Base-by-base conservation (phyloP, 1,140 invertebrate species). In the Melipona quadrifasciata region DNA sequence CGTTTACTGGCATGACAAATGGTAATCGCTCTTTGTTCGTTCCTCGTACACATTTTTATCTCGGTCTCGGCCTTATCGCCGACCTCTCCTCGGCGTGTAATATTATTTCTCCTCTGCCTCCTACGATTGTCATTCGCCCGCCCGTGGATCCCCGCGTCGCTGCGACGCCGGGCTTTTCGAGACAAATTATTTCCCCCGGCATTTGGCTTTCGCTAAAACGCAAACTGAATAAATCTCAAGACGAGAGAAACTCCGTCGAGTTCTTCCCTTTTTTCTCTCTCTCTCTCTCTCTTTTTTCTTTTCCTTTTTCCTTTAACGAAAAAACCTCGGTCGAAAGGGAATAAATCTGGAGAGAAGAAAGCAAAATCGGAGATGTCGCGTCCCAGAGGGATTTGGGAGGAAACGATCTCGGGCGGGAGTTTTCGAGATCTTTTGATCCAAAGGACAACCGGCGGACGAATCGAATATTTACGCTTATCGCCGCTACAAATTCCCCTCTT, bases 1-100 rank as follows among this genome's bases (percentile, higher is more conserved):
- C 87, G 87, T 90, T 90, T 90, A 90, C 89, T 58, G 76, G 70
- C 89, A 90, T 90, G 89, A 90, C 89, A 89, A 90, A 89, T 89
- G 89, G 72, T 90, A 82, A 90, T 90, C 85, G 82, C 80, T 68
- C 79, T 89, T 89, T 82, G 85, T 89, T 83, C 68, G 87, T 82
- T 80, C 85, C 87, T 82, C 84, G 82, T 80, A 58, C 65, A 31
- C 65, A 31, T 31, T 53, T 90, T 89, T 89, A 89, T 90, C 89
- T 85, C 76, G 57, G 61, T 27, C 11, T 34, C n/a, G 74, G 70
- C 76, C 65, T 90, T 90, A 90, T 90, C 88, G 67, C 71, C 79
- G 67, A 64, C 72, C 73, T 75, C 79, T 76, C 73, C 79, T 71
- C 79, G 75, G 27, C 79, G 87, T 83, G 87, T 80, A 85, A 87